phyloP scores from a whole-genome alignment of 1,140 invertebrate genomes.

The Ceratitis capitata region DNA sequence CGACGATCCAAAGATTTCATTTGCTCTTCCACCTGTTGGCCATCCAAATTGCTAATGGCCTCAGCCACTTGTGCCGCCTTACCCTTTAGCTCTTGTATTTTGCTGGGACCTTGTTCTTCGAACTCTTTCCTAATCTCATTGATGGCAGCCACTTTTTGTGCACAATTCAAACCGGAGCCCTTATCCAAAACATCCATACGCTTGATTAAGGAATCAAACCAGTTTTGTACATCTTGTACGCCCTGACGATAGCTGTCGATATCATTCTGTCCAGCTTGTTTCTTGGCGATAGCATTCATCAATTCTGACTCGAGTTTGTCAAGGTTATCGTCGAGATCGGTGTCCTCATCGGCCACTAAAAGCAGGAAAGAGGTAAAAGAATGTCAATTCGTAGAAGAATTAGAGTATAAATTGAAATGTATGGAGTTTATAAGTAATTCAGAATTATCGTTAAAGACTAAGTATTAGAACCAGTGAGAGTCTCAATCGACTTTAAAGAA shows the following conservation, averaged over 20 bases:
- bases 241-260: constrained; percentile 82
- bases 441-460: too few species aligned
- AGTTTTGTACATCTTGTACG: constrained; percentile 79
- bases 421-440: too few species aligned
- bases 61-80: constrained; percentile 78
- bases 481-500: too few species aligned
- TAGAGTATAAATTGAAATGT: too few species aligned
- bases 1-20: constrained; percentile 84
- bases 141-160: constrained; percentile 79
- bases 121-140: constrained; percentile 77
- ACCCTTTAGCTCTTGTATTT: constrained; percentile 74
- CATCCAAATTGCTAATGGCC: constrained; percentile 85
- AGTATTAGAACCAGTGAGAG: too few species aligned
- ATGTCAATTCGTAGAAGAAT: neutral
- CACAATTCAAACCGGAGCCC: constrained; percentile 82
- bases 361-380: neutral
- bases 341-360: constrained; percentile 69
- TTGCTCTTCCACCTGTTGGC: constrained; percentile 90
- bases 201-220: constrained; percentile 82
- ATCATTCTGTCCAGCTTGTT: constrained; percentile 77
- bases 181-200: constrained; percentile 83
- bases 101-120: constrained; percentile 74
- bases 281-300: constrained; percentile 77
- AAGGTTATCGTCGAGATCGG: constrained; percentile 78
- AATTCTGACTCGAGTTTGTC: constrained; percentile 76